A percentile compares a stretch with the other conserved stretches of the same genome.
Conservation (phyloP, 2,888 invertebrate genomes). For the Belgica antarctica region DNA sequence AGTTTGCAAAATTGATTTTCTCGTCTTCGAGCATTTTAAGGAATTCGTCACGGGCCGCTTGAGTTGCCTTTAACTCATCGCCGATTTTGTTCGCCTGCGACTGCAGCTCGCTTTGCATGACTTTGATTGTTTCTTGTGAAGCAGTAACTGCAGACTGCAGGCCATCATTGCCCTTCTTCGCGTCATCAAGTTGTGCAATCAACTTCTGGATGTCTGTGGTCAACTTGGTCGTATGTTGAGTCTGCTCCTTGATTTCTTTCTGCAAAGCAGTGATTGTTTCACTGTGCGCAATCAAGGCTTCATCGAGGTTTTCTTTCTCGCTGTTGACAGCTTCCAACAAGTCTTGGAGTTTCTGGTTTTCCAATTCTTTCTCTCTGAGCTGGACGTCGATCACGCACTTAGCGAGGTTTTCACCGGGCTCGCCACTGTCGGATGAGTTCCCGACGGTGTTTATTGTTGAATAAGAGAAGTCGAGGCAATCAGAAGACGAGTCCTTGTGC, state of each 20-base stretch:
- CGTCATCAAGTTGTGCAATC: not conserved
- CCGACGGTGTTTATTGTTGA: constrained; percentile 47
- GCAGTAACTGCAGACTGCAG: too few relatives aligned
- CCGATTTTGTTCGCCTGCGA: too few relatives aligned
- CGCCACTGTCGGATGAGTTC: constrained; percentile 48
- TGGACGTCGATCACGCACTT: constrained; percentile 53
- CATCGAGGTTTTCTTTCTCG: not conserved
- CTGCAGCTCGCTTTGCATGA: too few relatives aligned
- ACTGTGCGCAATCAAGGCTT: not conserved
- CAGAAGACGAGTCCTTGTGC: constrained; percentile 48
- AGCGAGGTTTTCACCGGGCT: constrained; percentile 53
- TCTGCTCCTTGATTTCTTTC: not conserved
- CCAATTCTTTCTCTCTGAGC: constrained; percentile 52
- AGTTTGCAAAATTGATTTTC: too few relatives aligned
- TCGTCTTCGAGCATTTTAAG: too few relatives aligned
- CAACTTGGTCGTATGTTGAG: not conserved
- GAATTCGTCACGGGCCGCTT: too few relatives aligned
- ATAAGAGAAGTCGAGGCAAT: constrained; percentile 49
- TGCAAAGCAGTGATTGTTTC: not conserved
- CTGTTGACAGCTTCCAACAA: not conserved
- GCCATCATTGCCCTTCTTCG: too few relatives aligned
- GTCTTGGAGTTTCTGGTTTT: constrained; percentile 48
- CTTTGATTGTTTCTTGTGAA: too few relatives aligned
- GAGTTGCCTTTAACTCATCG: too few relatives aligned
- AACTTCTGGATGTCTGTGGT: not conserved